These are phyloP conservation scores for Loriculus beryllinus DNA, from an alignment of 2,797 vertebrate genomes.

Conservation along the genomic window DNA sequence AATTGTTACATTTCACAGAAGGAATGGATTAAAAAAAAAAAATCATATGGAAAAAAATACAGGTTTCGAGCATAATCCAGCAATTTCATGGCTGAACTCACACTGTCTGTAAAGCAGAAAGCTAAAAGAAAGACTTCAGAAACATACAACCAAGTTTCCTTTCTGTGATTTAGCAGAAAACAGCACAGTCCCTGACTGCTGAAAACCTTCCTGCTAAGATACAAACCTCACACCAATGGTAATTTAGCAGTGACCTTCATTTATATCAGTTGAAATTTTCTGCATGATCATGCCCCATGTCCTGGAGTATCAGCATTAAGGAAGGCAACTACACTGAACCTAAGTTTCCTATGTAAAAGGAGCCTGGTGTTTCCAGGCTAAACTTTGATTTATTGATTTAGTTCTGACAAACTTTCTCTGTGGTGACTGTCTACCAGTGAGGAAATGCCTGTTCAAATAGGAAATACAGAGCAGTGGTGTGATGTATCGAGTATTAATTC, in stretches of 20 bases:
- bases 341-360: background rate
- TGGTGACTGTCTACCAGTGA: background rate
- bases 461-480: no score
- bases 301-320: background rate
- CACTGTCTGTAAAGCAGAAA: background rate
- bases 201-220: background rate
- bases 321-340: background rate
- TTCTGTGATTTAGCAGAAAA: background rate
- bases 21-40: background rate
- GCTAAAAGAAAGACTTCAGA: background rate
- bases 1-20: background rate
- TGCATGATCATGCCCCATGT: background rate
- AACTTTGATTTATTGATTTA: background rate
- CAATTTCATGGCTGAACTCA: background rate
- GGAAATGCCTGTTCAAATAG: background rate
- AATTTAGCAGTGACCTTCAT: background rate
- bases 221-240: background rate
- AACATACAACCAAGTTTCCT: background rate
- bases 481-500: background rate
- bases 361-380: background rate
- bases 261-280: background rate
- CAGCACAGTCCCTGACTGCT: background rate
- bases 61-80: background rate
- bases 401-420: background rate
- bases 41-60: background rate